These are phyloP conservation scores for Suncus etruscus DNA, from an alignment of 2,113 vertebrate species.

Conservation along the genomic window DNA sequence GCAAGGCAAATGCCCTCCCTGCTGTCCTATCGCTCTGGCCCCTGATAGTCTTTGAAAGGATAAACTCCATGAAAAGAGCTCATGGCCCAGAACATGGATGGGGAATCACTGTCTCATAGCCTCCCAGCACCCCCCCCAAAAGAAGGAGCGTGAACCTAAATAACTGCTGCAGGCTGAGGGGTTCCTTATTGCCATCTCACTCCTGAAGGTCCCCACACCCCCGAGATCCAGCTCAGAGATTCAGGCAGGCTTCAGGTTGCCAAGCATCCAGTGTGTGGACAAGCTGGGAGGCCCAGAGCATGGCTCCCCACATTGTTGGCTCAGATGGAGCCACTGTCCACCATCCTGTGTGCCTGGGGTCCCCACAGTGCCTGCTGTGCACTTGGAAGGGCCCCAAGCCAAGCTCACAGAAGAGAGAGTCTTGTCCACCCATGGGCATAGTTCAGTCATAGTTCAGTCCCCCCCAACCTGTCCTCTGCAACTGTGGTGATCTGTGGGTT, in stretches of 20 bases:
- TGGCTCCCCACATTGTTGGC: too few species aligned
- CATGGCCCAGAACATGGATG: background rate
- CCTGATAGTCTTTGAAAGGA: constrained; percentile 1
- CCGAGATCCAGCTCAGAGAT: background rate
- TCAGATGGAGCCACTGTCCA: background rate
- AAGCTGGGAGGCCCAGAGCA: background rate
- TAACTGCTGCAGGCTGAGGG: background rate
- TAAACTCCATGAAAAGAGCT: background rate
- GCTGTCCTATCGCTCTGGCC: too few species aligned
- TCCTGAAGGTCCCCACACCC: background rate
- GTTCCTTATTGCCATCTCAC: background rate
- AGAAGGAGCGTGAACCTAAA: background rate
- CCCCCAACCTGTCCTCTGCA: background rate
- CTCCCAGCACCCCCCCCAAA: background rate
- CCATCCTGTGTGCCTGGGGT: accelerated
- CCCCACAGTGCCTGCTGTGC: too few species aligned
- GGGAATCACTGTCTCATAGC: background rate
- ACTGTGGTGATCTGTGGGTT: background rate
- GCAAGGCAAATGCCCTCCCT: too few species aligned
- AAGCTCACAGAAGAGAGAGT: background rate
- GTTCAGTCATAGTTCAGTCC: background rate
- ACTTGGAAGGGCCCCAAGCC: background rate
- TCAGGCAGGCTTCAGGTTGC: background rate
- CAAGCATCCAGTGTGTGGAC: background rate
- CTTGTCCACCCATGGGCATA: background rate